Percentiles rank a stretch among this genome's conserved stretches.
These are phyloP conservation scores for Hypothenemus hampei DNA, from an alignment of 1,140 invertebrate genomes.

Conservation along the genomic window DNA sequence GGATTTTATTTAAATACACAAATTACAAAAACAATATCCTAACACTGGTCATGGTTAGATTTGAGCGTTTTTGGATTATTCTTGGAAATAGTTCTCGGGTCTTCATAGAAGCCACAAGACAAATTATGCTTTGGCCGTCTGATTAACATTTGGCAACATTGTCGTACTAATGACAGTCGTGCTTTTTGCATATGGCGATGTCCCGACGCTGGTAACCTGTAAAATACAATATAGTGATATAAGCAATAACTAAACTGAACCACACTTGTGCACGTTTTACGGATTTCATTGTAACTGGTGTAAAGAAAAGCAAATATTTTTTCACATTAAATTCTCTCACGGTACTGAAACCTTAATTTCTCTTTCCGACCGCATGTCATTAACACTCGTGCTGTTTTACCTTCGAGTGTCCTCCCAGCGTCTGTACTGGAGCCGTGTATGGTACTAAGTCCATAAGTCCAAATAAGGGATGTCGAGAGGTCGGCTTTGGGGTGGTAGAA, in stretches of 20 bases:
- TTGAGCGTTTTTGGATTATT: too few relatives aligned
- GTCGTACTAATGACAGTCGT: too few relatives aligned
- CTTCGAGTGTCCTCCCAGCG: slow-evolving; percentile 52
- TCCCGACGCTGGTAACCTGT: slow-evolving; percentile 3
- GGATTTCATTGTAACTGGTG: not conserved
- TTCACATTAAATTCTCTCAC: not conserved
- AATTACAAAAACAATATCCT: too few relatives aligned
- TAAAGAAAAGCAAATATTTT: not conserved
- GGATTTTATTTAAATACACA: too few relatives aligned
- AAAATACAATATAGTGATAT: not conserved
- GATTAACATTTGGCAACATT: too few relatives aligned
- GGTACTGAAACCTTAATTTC: slow-evolving; percentile 4
- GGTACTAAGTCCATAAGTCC: slow-evolving; percentile 48
- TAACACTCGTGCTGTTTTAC: slow-evolving; percentile 38
- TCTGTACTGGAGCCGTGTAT: slow-evolving; percentile 48
- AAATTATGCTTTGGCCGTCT: too few relatives aligned
- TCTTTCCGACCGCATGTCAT: not conserved
- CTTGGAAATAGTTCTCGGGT: too few relatives aligned
- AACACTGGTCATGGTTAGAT: too few relatives aligned
- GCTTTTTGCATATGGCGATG: too few relatives aligned
- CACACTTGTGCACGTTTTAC: not conserved
- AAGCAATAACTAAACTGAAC: not conserved
- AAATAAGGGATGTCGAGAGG: slow-evolving; percentile 43
- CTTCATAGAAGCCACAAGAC: too few relatives aligned
- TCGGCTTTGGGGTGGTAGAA: slow-evolving; percentile 36